These are phyloP conservation scores for Sebastes schlegelii DNA, from an alignment of 2,113 vertebrate species.

Conservation along the genomic window DNA sequence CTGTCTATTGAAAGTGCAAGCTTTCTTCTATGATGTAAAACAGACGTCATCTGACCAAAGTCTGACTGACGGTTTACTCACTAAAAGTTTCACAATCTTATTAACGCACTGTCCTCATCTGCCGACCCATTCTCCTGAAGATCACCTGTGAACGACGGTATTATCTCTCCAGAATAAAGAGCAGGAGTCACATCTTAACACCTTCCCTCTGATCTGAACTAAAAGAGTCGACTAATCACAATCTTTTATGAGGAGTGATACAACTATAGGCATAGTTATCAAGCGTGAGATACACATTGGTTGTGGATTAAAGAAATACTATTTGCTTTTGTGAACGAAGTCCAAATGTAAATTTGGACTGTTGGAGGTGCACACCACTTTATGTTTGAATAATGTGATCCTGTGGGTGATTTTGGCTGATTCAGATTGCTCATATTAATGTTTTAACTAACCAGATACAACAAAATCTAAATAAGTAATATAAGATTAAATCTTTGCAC, in stretches of 20 bases:
- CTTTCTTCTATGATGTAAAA: neutral
- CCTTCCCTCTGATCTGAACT: conserved; percentile 31
- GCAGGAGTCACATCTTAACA: neutral
- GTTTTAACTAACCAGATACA: neutral
- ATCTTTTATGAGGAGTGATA: conserved; percentile 4
- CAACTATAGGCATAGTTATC: neutral
- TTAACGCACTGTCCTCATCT: conserved; percentile 19
- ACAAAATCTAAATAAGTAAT: neutral
- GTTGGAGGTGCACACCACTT: neutral
- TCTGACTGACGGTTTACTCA: conserved; percentile 45
- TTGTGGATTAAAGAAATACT: conserved; percentile 39
- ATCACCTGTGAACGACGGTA: conserved; percentile 7
- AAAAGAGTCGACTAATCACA: neutral
- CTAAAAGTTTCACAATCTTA: conserved; percentile 32
- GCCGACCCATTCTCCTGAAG: neutral
- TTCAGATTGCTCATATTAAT: neutral
- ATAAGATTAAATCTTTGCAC: neutral
- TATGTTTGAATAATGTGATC: neutral
- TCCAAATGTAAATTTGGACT: neutral
- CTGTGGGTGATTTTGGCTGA: no score
- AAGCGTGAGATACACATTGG: conserved; percentile 37
- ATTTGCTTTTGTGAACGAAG: neutral
- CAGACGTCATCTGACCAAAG: conserved; percentile 1
- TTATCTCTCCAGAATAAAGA: conserved; percentile 30
- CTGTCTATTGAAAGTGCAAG: neutral